Evolutionary conservation across 2,113 vertebrate species (phyloP), one percentile per base, ranked within the genome.

Genomic region (Calidris pugnax): DNA sequence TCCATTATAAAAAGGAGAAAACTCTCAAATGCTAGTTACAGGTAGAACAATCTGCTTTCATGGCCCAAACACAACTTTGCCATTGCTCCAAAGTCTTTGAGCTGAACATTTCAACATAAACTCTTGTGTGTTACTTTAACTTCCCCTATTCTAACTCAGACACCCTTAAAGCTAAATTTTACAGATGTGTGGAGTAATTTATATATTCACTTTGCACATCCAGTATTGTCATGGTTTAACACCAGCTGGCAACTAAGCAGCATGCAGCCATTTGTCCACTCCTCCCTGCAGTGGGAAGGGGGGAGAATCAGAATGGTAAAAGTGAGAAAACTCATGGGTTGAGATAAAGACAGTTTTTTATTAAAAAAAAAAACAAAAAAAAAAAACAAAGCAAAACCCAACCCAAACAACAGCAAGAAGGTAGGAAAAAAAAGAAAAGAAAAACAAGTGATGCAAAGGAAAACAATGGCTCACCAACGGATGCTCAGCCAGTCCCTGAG

Each of bases 201-300:
- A 14, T 76, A 11, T 21, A 17, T 56, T 79, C 8, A 26, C 4
- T 64, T 68, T 51, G 10, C 18, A 27, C 12, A 24, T 28, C 3
- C 9, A 39, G 3, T 79, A 60, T 19, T 23, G 8, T 32, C 1
- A 0, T 15, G 4, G 12, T 73, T 75, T 27, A 77, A 37, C 12
- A 17, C 20, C 0, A 3, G 28, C 7, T 7, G 32, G 11, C 21
- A 82, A 50, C 22, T 35, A n/a, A 30, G 18, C 21, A 50, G 12
- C 39, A 33, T 19, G 45, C 17, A 50, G 33, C 10, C 12, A 12
- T 13, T 84, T 4, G 2, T 30, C 53, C 30, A 17, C 21, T 23
- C 1, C 15, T 22, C 14, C 20, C 1, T 12, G 0, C 26, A 43
- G 15, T 16, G n/a, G 23, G 7, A 45, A n/a, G 14, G 7, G 35